Conservation (phyloP, 1,140 invertebrate species). For the Hylaeus volcanicus region DNA sequence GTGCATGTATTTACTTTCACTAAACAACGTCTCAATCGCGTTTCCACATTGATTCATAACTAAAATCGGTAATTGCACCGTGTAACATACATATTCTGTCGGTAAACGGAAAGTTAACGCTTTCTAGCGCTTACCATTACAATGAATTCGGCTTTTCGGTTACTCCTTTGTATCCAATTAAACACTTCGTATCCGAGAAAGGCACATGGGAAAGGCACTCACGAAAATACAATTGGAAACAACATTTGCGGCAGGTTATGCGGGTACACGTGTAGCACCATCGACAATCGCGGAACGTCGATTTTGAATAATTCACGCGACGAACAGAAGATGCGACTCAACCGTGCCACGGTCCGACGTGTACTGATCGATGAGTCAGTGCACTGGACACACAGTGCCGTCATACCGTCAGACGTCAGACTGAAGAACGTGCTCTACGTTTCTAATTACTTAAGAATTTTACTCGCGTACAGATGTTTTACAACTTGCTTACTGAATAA, state of each 20-base stretch:
- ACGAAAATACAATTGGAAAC: background rate
- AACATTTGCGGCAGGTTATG: background rate
- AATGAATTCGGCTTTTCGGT: background rate
- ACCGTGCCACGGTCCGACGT: background rate
- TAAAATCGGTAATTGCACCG: background rate
- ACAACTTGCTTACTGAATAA: background rate
- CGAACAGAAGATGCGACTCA: background rate
- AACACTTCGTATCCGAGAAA: background rate
- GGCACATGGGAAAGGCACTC: background rate
- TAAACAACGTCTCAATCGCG: background rate
- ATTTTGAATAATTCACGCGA: background rate
- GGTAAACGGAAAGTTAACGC: background rate
- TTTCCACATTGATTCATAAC: background rate
- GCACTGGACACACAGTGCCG: conserved; percentile 16
- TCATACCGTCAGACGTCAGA: conserved; percentile 12
- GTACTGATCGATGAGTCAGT: conserved; percentile 37
- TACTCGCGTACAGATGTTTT: background rate
- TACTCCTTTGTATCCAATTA: background rate
- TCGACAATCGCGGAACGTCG: background rate
- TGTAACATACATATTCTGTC: too few species aligned
- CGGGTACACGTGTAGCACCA: background rate
- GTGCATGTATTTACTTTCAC: background rate
- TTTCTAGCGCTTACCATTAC: conserved; percentile 11
- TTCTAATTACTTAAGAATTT: conserved; percentile 20
- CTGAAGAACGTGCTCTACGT: background rate